Evolutionary conservation across 2,888 invertebrate species (phyloP).

Genomic region (Clanis bilineata): DNA sequence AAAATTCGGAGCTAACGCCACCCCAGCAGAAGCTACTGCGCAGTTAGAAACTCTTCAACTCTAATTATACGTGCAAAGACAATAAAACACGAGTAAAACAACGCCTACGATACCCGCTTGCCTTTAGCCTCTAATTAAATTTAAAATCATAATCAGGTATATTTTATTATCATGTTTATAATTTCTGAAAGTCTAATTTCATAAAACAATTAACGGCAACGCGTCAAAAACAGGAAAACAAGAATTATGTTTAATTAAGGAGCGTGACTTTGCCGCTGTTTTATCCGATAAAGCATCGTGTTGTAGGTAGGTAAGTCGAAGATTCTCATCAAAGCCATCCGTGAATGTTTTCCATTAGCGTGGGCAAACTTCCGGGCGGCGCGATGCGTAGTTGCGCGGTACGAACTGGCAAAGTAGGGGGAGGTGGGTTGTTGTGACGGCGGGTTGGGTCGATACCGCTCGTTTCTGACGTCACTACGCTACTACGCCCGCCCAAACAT

Average conservation of each 20-base stretch:
- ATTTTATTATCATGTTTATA: background rate
- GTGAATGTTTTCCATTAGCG: conserved; percentile 65
- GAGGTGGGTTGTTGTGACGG: conserved; percentile 72
- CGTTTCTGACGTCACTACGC: conserved; percentile 79
- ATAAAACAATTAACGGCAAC: background rate
- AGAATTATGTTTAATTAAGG: background rate
- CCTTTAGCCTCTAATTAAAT: too few relatives aligned
- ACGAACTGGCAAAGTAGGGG: conserved; percentile 22
- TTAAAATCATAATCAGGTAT: background rate
- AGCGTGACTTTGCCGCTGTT: background rate
- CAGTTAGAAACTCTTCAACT: background rate
- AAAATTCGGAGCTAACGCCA: conserved; percentile 39
- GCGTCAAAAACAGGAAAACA: background rate
- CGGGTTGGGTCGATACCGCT: conserved; percentile 69
- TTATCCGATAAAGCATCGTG: conserved; percentile 23
- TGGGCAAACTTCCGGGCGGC: conserved; percentile 64
- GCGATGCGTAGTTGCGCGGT: conserved; percentile 69
- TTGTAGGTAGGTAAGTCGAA: conserved; percentile 30
- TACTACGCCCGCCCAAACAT: conserved; percentile 80
- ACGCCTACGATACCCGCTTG: too few relatives aligned
- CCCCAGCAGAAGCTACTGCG: background rate
- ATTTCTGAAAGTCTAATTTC: too few relatives aligned
- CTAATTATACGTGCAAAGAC: background rate
- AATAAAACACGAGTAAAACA: background rate
- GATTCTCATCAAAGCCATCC: conserved; percentile 50